A percentile compares a stretch with the other conserved stretches of the same genome.
These are phyloP conservation scores for Arrhopalites spinosus DNA, from an alignment of 2,888 invertebrate species.

Conservation along the genomic window DNA sequence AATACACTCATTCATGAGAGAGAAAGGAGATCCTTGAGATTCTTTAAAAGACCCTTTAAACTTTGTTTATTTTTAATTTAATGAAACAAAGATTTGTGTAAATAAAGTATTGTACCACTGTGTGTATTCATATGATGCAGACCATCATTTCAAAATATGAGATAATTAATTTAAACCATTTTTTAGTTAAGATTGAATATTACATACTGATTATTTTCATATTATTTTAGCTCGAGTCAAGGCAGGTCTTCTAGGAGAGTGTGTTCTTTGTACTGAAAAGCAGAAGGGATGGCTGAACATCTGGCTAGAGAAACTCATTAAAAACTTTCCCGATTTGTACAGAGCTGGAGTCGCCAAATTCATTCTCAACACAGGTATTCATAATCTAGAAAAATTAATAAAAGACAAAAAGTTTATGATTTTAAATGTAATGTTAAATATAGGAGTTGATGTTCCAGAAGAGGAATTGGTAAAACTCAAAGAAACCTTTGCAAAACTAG, in stretches of 20 bases:
- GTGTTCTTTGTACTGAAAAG: slow-evolving; percentile 42
- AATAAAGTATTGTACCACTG: neutral
- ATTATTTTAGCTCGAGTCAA: slow-evolving; percentile 38
- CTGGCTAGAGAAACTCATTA: slow-evolving; percentile 40
- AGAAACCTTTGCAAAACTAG: slow-evolving; percentile 32
- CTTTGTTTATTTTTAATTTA: no score
- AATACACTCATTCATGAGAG: no score
- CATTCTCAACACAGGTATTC: slow-evolving; percentile 36
- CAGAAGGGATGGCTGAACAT: slow-evolving; percentile 38
- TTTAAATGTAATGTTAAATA: slow-evolving; percentile 8
- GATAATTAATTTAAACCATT: no score
- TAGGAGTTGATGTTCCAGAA: slow-evolving; percentile 37
- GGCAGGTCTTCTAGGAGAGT: slow-evolving; percentile 44
- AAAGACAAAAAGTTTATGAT: no score
- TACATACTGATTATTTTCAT: neutral
- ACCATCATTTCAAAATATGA: no score
- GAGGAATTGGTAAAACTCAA: slow-evolving; percentile 38
- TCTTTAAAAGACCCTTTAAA: no score
- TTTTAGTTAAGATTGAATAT: neutral
- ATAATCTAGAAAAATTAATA: no score
- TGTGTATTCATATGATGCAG: neutral
- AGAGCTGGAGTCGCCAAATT: slow-evolving; percentile 42
- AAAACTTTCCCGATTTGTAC: slow-evolving; percentile 40
- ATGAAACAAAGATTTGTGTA: no score
- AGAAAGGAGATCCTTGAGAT: no score